Percentiles rank a stretch among this genome's conserved stretches.
phyloP scores from a whole-genome alignment of 2,797 vertebrate genomes.

The Enteromius thamalakanensis region DNA sequence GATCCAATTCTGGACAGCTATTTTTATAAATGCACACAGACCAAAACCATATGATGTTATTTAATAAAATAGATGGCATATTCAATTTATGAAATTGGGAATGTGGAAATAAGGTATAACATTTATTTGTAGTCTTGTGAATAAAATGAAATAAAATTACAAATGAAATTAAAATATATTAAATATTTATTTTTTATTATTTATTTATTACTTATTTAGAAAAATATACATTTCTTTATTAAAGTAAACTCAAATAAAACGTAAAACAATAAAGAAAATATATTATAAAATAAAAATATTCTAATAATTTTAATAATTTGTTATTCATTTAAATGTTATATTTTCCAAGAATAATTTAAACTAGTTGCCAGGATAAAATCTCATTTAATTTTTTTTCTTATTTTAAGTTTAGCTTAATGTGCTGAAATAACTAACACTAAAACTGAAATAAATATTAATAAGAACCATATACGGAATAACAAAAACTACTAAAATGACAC shows the following conservation, averaged over 20 bases:
- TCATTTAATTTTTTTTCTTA: background rate
- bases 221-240: background rate
- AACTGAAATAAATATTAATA: background rate
- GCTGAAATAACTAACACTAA: background rate
- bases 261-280: background rate
- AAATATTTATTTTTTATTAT: background rate
- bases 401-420: background rate
- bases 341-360: background rate
- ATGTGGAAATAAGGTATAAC: background rate
- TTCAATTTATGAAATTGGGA: background rate
- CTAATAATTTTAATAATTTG: background rate
- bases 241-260: background rate
- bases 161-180: background rate
- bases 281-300: too few relatives aligned
- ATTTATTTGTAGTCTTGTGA: background rate
- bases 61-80: background rate
- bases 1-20: background rate
- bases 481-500: too few relatives aligned
- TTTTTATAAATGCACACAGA: background rate
- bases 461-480: too few relatives aligned
- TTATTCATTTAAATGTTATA: background rate
- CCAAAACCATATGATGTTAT: background rate
- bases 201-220: too few relatives aligned
- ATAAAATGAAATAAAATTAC: too few relatives aligned
- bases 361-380: background rate